A percentile compares a stretch with the other conserved stretches of the same genome.
These are phyloP conservation scores for Ceratosolen solmsi DNA, from an alignment of 1,140 invertebrate species.

Conservation along the genomic window DNA sequence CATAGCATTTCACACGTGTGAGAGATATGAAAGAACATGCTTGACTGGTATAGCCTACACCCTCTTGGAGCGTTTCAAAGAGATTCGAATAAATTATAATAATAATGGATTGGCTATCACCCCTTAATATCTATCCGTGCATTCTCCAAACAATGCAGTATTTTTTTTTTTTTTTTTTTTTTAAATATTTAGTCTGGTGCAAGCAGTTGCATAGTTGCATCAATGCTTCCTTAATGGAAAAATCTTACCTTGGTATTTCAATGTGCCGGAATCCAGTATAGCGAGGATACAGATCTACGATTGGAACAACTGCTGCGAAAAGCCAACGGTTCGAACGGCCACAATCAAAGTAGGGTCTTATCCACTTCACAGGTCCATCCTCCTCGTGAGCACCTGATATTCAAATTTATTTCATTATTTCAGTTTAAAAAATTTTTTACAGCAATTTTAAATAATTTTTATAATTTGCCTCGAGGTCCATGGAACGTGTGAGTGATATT, in stretches of 20 bases:
- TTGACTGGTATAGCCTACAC: constrained; percentile 59
- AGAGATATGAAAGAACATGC: constrained; percentile 51
- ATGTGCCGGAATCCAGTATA: constrained; percentile 96
- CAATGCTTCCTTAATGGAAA: constrained; percentile 31
- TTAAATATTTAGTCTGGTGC: constrained; percentile 52
- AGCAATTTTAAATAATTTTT: constrained; percentile 28
- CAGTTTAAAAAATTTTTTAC: constrained; percentile 36
- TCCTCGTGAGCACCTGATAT: constrained; percentile 84
- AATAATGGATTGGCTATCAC: constrained; percentile 58
- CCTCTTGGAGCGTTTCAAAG: constrained; percentile 54
- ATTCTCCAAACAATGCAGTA: constrained; percentile 56
- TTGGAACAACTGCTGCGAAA: constrained; percentile 92
- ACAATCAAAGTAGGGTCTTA: constrained; percentile 97
- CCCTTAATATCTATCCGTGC: constrained; percentile 54
- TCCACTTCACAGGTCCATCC: constrained; percentile 94
- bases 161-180: constrained; percentile 62
- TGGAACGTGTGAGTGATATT: constrained; percentile 97
- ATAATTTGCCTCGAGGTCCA: constrained; percentile 82
- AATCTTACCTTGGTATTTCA: constrained; percentile 92
- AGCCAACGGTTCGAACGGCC: constrained; percentile 96
- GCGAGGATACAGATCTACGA: constrained; percentile 95
- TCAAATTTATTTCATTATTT: constrained; percentile 48
- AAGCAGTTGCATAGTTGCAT: constrained; percentile 41
- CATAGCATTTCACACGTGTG: constrained; percentile 50
- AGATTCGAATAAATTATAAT: constrained; percentile 58